Evolutionary conservation across 2,888 invertebrate species (phyloP).

Genomic region (Rhopalosiphum nymphaeae): DNA sequence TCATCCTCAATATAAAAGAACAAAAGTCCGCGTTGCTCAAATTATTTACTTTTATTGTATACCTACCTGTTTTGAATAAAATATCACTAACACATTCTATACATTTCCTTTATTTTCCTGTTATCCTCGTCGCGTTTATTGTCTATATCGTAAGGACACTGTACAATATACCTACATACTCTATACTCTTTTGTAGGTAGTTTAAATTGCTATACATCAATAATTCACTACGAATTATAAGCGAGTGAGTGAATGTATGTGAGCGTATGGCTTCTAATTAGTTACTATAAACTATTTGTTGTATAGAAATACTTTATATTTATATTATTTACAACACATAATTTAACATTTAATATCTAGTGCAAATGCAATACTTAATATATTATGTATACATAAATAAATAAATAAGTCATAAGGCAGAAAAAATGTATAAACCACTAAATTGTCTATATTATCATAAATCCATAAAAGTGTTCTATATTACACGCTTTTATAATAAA

Average conservation of each 20-base stretch:
- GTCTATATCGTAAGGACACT: neutral
- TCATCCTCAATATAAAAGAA: neutral
- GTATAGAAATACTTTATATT: neutral
- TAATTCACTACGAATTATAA: neutral
- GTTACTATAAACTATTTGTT: neutral
- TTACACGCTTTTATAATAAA: neutral
- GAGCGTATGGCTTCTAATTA: neutral
- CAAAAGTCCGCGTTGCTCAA: neutral
- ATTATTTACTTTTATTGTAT: neutral
- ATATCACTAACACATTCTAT: neutral
- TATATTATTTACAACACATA: neutral
- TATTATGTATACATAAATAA: neutral
- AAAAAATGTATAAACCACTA: neutral
- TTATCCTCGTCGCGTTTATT: neutral
- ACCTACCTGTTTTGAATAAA: neutral
- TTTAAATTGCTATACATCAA: neutral
- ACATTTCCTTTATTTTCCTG: neutral
- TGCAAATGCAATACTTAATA: neutral
- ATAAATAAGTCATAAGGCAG: neutral
- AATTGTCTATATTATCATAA: neutral
- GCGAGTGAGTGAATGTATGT: neutral
- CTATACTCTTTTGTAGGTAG: neutral
- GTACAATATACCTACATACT: neutral
- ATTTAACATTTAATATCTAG: neutral
- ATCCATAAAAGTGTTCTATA: neutral